Evolutionary conservation across 1,140 invertebrate species (phyloP), one percentile per base, ranked within the genome.

Genomic region (Acyrthosiphon pisum): DNA sequence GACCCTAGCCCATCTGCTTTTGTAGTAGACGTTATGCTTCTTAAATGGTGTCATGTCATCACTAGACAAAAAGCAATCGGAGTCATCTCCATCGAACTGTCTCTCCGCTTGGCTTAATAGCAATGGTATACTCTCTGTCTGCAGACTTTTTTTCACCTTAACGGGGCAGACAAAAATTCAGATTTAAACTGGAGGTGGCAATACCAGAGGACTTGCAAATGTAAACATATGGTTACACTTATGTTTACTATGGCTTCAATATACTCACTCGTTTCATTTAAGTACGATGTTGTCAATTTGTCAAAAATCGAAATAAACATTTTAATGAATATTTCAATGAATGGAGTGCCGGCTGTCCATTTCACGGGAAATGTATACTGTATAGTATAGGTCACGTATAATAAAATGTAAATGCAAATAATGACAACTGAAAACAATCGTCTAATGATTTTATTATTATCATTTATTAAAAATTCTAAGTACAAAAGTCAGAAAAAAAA

Each of bases 231-330:
- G 1, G 41, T 41, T 41, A 41, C 18, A 50, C 8, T 50, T 14
- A 50, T 50, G 48, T 50, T 50, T 50, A 50, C 48, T 53, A 84
- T 23, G 35, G n/a, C n/a, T 81, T 91, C 68, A 7, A 14, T 41
- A 35, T 84, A 84, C 91, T 86, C 60, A 93, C 91, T 53, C 91
- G 91, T 93, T 93, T 93, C 91, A 93, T 93, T 93, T 93, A 84
- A 86, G 26, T 84, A 35, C 68, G 30, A 56, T n/a, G 46, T 93
- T 37, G 37, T 56, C 23, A 84, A 86, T 86, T 84, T 41, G 46
- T 92, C 20, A 8, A 26, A 37, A 89, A 89, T n/a, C 50, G 35
- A 89, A 56, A 89, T 89, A 48, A 53, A 89, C 88, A 89, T 89
- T 89, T 89, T 88, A n/a, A 37, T 37, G 7, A 41, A 8, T 41